Base-by-base conservation (phyloP, 2,797 vertebrate genomes). In the Bradypodion ventrale region DNA sequence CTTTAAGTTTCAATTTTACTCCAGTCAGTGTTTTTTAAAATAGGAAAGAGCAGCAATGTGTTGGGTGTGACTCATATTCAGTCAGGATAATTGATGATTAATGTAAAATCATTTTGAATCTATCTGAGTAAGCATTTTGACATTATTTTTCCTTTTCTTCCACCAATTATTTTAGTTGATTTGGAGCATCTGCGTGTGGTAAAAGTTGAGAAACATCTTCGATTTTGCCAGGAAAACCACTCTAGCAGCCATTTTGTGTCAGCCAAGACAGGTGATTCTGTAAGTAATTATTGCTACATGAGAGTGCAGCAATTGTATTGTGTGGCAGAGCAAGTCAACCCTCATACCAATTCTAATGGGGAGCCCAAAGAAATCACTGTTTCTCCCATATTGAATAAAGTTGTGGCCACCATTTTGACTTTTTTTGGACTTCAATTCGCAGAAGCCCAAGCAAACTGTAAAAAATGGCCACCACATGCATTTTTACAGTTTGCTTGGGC, bases 141-240 rank as follows among this genome's bases (percentile, higher is more conserved):
- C 40, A 81, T 16, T 85, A 75, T 83, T 85, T 66, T 68, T 91
- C 86, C 87, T 93, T 2, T 63, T 92, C 87, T 90, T 63, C 91
- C 76, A 75, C 81, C 89, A 69, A 78, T 90, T 93, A 2, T 49
- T 74, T 95, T 94, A 99, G 99, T 98, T 95, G 98, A 99, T 96
- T 95, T 99, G 96, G 99, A 99, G 94, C 98, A 99, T 89, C 98
- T 99, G 97, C 97, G 98, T 93, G 98, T 97, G 68, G 98, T 99
- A 92, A 99, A 99, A 94, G 93, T 95, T 89, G 98, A 99, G 94
- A 99, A 97, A 94, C 99, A 99, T 93, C 97, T 98, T 92, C 96
- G 97, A 60, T 98, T 98, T 95, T 99, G 99, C 95, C 98, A 99
- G 93, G 98, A 99, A 94, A 99, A 99, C 85, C 92, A 97, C 89